Evolutionary conservation across 2,888 invertebrate species (phyloP).

Genomic region (Tetrapedia diversipes): DNA sequence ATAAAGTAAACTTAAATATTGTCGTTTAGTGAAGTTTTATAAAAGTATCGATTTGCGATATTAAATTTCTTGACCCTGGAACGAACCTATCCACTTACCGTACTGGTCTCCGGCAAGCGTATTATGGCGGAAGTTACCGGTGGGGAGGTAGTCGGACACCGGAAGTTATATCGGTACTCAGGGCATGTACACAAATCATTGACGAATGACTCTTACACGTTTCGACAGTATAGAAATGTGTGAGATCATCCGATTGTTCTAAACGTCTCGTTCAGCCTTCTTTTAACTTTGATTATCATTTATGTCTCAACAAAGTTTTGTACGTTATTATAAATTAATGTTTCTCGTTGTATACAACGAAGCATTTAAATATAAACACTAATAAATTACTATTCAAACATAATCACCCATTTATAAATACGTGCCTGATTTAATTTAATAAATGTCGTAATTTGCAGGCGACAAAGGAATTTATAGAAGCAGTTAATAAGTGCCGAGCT

Average conservation of each 20-base stretch:
- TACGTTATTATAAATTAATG: background rate
- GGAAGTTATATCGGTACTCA: slow-evolving; percentile 79
- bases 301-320: background rate
- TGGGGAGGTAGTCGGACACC: slow-evolving; percentile 74
- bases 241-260: slow-evolving; percentile 24
- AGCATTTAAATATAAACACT: background rate
- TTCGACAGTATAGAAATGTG: slow-evolving; percentile 64
- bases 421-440: background rate
- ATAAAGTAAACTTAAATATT: background rate
- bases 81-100: slow-evolving; percentile 66
- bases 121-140: slow-evolving; percentile 70
- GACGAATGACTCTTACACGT: slow-evolving; percentile 66
- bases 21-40: slow-evolving; percentile 8
- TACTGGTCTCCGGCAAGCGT: slow-evolving; percentile 62
- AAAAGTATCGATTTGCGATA: slow-evolving; percentile 54
- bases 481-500: slow-evolving; percentile 87
- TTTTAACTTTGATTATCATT: slow-evolving; percentile 16
- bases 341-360: background rate
- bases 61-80: slow-evolving; percentile 69
- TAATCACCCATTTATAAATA: too few relatives aligned
- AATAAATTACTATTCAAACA: too few relatives aligned
- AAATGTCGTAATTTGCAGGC: slow-evolving; percentile 85
- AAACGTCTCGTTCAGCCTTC: slow-evolving; percentile 5
- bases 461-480: slow-evolving; percentile 91
- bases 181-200: slow-evolving; percentile 72